These are phyloP conservation scores for Cosmopolites sordidus DNA, from an alignment of 2,888 invertebrate genomes.

Conservation along the genomic window DNA sequence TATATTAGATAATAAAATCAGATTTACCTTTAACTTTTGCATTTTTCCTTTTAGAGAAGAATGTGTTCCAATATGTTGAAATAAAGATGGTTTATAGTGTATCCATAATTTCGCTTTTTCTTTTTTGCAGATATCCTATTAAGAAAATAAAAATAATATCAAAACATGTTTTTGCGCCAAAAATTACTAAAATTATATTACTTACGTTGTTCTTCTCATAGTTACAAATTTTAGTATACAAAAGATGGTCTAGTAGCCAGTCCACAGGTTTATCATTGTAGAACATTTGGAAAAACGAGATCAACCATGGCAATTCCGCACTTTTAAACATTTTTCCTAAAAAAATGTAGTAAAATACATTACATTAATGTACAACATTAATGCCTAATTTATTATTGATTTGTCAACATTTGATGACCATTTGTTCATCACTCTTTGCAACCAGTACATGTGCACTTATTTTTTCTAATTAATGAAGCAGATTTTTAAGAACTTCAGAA, in stretches of 20 bases:
- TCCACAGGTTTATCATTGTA: slow-evolving; percentile 95
- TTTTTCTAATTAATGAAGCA: no score
- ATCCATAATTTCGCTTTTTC: slow-evolving; percentile 76
- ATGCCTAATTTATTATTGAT: no score
- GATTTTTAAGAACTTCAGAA: no score
- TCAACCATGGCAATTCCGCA: slow-evolving; percentile 77
- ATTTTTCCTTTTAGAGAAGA: slow-evolving; percentile 95
- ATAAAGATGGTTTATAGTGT: slow-evolving; percentile 84
- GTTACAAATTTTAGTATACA: slow-evolving; percentile 86
- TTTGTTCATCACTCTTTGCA: no score
- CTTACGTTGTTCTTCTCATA: slow-evolving; percentile 70
- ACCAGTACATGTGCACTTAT: no score
- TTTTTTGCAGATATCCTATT: slow-evolving; percentile 79
- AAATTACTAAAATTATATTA: slow-evolving; percentile 32
- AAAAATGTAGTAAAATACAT: slow-evolving; percentile 32
- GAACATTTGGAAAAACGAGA: slow-evolving; percentile 92
- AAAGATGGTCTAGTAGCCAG: slow-evolving; percentile 88
- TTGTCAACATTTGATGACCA: no score
- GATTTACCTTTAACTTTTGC: slow-evolving; percentile 83
- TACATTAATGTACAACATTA: no score
- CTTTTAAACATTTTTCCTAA: slow-evolving; percentile 85
- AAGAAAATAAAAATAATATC: no score
- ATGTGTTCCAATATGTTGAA: slow-evolving; percentile 92
- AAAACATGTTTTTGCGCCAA: no score
- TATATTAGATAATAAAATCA: background rate